Evolutionary conservation across 2,113 vertebrate genomes (phyloP).

Genomic region (Pelecanoides urinatrix): DNA sequence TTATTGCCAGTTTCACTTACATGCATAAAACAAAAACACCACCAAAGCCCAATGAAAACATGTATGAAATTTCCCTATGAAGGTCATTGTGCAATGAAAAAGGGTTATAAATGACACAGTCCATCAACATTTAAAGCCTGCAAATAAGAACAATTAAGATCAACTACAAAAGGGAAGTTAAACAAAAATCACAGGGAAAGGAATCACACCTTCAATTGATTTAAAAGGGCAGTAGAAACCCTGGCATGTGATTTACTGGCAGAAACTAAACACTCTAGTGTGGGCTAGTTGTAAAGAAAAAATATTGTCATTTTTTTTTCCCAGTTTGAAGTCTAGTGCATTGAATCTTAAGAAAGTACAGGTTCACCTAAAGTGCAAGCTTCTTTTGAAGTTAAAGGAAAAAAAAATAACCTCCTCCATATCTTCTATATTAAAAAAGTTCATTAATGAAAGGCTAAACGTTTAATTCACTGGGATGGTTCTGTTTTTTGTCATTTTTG

Average conservation of each 20-base stretch:
- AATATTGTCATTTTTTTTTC: constrained; percentile 58
- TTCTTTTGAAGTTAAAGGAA: constrained; percentile 67
- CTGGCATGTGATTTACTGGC: constrained; percentile 61
- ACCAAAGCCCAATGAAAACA: neutral
- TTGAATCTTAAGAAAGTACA: constrained; percentile 63
- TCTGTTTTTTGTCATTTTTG: constrained; percentile 77
- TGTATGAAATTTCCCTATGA: constrained; percentile 29
- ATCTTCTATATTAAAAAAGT: constrained; percentile 55
- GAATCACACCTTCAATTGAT: constrained; percentile 67
- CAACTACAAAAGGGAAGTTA: constrained; percentile 52
- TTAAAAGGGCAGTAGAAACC: constrained; percentile 47
- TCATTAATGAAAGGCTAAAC: constrained; percentile 71
- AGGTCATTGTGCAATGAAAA: constrained; percentile 1
- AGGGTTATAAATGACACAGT: constrained; percentile 58
- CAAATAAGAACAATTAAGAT: constrained; percentile 72
- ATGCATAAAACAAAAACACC: neutral
- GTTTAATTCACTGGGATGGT: constrained; percentile 64
- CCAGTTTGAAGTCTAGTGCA: constrained; percentile 31
- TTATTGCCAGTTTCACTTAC: constrained; percentile 14
- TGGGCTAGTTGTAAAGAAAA: constrained; percentile 66
- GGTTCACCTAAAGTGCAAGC: constrained; percentile 64
- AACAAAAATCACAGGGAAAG: constrained; percentile 62
- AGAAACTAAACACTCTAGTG: constrained; percentile 67
- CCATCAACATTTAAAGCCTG: constrained; percentile 66
- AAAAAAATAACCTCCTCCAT: constrained; percentile 58